Conservation (phyloP, 1,140 invertebrate species). For the Drosophila suzukii region DNA sequence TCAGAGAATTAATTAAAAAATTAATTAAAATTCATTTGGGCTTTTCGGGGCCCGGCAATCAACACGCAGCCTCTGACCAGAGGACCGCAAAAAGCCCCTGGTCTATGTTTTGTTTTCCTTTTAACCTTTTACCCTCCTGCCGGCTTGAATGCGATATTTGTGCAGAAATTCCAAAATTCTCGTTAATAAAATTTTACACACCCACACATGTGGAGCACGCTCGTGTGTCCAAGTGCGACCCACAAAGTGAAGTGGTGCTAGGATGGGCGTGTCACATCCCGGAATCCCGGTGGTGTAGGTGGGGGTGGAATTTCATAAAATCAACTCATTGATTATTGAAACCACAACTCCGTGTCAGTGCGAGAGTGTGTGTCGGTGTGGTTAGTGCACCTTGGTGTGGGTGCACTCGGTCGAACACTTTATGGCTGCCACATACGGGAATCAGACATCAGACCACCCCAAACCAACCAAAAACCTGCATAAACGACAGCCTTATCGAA, state of each 20-base stretch:
- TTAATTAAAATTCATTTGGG: conserved; percentile 83
- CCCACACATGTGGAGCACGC: conserved; percentile 19
- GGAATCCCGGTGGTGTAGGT: conserved; percentile 16
- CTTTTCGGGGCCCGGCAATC: conserved; percentile 59
- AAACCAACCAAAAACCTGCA: conserved; percentile 20
- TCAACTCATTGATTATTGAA: conserved; percentile 82
- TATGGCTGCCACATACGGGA: conserved; percentile 61
- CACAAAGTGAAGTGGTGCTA: conserved; percentile 38
- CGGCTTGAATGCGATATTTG: conserved; percentile 63
- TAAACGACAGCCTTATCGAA: conserved; percentile 65
- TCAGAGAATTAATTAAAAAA: conserved; percentile 74
- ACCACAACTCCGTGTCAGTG: conserved; percentile 68
- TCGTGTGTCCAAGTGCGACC: conserved; percentile 22
- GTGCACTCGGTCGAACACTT: conserved; percentile 72
- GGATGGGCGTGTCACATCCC: conserved; percentile 15
- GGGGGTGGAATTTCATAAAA: conserved; percentile 75
- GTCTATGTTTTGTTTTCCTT: conserved; percentile 39
- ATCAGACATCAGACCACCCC: conserved; percentile 25
- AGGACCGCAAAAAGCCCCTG: conserved; percentile 22
- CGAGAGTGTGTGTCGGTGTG: conserved; percentile 9
- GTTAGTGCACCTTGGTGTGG: conserved; percentile 33
- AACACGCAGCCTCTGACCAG: conserved; percentile 25
- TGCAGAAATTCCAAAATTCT: conserved; percentile 77
- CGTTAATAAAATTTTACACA: conserved; percentile 75
- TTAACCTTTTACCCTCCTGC: conserved; percentile 29